These are phyloP conservation scores for Spea bombifrons DNA, from an alignment of 2,113 vertebrate genomes.

Conservation along the genomic window DNA sequence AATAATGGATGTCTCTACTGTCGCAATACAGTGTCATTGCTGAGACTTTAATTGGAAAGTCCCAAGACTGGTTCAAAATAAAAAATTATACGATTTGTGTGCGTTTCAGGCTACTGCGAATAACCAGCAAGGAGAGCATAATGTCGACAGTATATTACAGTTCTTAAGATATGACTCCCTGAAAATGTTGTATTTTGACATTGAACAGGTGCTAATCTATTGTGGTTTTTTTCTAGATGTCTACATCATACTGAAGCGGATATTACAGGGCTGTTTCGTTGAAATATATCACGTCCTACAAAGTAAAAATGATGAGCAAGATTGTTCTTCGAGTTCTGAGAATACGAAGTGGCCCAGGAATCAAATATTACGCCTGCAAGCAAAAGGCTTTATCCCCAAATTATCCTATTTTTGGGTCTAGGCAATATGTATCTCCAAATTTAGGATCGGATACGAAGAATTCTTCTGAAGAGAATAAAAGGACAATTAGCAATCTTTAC, in stretches of 20 bases:
- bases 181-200: too few species aligned
- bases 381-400: not conserved
- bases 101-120: too few species aligned
- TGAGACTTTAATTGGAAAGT: too few species aligned
- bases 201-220: not conserved
- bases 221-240: not conserved
- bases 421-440: not conserved
- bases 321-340: not conserved
- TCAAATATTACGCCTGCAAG: not conserved
- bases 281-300: not conserved
- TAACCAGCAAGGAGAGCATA: too few species aligned
- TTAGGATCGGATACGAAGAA: conserved; percentile 6
- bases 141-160: too few species aligned
- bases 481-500: conserved; percentile 70
- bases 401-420: not conserved
- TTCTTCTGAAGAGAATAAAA: conserved; percentile 69
- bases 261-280: not conserved
- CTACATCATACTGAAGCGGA: not conserved
- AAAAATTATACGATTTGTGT: too few species aligned
- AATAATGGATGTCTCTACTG: too few species aligned
- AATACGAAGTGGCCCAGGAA: not conserved
- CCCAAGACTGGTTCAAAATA: too few species aligned
- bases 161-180: too few species aligned
- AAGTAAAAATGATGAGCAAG: conserved; percentile 10
- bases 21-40: too few species aligned